phyloP scores from a whole-genome alignment of 2,113 vertebrate species.

The Grammomys dolichurus region DNA sequence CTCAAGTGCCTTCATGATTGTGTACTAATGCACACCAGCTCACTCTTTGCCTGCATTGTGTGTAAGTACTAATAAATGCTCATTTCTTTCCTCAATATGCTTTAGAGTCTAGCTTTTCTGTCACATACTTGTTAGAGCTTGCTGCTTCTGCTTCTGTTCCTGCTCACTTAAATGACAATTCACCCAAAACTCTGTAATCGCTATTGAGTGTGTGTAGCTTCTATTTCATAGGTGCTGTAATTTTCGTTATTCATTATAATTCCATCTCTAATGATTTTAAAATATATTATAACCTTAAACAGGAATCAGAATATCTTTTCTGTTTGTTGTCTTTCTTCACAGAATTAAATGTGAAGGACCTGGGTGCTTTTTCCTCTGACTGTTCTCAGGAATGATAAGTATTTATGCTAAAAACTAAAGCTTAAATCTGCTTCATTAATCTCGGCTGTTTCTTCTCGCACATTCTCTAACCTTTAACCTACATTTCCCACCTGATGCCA shows the following conservation, averaged over 20 bases:
- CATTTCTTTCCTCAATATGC: slow-evolving; percentile 18
- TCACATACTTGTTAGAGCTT: not conserved
- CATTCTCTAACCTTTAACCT: not conserved
- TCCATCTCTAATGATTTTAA: not conserved
- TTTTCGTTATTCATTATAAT: slow-evolving; percentile 44
- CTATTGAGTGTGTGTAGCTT: not conserved
- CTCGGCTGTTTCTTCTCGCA: not conserved
- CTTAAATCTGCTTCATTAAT: not conserved
- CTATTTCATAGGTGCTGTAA: not conserved
- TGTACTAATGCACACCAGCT: not conserved
- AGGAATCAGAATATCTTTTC: not conserved
- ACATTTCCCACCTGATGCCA: not conserved
- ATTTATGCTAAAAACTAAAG: not conserved
- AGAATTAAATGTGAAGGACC: not conserved
- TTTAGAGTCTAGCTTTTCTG: slow-evolving; percentile 53
- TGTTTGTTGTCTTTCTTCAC: not conserved
- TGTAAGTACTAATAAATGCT: slow-evolving; percentile 8
- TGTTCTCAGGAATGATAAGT: not conserved
- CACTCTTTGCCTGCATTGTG: slow-evolving; percentile 47
- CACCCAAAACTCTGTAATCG: not conserved
- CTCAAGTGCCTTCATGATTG: slow-evolving; percentile 30
- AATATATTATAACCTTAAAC: not conserved
- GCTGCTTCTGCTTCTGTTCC: not conserved
- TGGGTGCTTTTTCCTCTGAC: not conserved
- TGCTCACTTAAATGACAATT: not conserved